Percentiles rank a stretch among this genome's conserved stretches.
Evolutionary conservation across 2,113 vertebrate species (phyloP).

Genomic region (Hipposideros armiger): DNA sequence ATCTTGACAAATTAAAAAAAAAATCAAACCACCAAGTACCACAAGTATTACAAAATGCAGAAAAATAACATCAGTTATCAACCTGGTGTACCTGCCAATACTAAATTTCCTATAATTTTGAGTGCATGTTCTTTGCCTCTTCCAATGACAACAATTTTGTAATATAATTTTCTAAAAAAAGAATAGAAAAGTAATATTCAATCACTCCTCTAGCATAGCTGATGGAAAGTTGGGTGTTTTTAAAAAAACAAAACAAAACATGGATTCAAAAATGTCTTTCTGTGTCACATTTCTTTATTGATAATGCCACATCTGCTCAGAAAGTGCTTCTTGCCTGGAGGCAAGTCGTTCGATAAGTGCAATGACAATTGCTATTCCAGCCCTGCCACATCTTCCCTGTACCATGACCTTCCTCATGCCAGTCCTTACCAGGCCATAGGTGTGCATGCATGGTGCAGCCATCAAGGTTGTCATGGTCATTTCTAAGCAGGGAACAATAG

Average conservation of each 20-base stretch:
- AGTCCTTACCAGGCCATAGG: not conserved
- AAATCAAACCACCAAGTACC: not conserved
- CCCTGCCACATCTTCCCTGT: not conserved
- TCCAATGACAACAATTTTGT: not conserved
- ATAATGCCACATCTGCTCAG: not conserved
- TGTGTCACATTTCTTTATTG: not conserved
- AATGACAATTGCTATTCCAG: not conserved
- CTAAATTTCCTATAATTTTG: not conserved
- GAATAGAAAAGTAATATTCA: not conserved
- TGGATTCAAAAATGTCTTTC: not conserved
- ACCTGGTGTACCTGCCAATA: not conserved
- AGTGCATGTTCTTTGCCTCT: not conserved
- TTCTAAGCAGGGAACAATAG: not conserved
- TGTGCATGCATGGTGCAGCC: too few species aligned
- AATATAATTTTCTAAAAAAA: not conserved
- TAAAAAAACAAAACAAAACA: not conserved
- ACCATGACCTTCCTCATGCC: not conserved
- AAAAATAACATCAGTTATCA: constrained; percentile 3
- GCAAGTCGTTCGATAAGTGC: not conserved
- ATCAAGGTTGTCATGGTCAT: not conserved
- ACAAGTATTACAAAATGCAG: not conserved
- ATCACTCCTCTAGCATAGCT: not conserved
- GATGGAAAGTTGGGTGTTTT: not conserved
- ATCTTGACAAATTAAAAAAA: not conserved
- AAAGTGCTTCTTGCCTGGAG: not conserved